These are phyloP conservation scores for Leuciscus idus DNA, from an alignment of 2,113 vertebrate species.

Conservation along the genomic window DNA sequence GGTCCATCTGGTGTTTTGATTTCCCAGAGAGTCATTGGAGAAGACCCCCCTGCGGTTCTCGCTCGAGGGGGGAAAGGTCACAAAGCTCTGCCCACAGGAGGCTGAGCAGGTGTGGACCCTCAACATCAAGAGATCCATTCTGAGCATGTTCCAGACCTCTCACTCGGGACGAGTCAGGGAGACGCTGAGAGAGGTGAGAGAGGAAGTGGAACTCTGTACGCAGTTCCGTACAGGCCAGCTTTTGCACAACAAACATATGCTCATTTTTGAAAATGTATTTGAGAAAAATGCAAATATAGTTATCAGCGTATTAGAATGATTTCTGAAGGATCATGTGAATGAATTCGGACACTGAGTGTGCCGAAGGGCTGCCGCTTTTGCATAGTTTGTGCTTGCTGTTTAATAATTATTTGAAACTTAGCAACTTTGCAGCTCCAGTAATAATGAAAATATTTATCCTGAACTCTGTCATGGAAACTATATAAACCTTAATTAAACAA, in stretches of 20 bases:
- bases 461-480: no score
- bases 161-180: constrained; percentile 53
- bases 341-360: no score
- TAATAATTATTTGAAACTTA: no score
- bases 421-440: no score
- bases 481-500: no score
- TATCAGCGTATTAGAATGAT: no score
- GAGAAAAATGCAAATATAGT: background rate
- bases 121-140: constrained; percentile 85
- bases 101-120: constrained; percentile 83
- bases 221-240: background rate
- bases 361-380: no score
- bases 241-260: background rate
- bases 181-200: constrained; percentile 80
- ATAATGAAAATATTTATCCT: no score
- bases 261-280: background rate
- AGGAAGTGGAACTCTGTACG: background rate
- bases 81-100: constrained; percentile 78
- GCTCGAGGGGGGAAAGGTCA: constrained; percentile 80
- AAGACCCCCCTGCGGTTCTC: constrained; percentile 80
- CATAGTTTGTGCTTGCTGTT: no score
- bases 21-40: constrained; percentile 79
- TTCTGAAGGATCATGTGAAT: no score
- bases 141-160: constrained; percentile 85
- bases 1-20: constrained; percentile 76